phyloP scores from a whole-genome alignment of 2,888 invertebrate species.

The Zygothrica quintamaculata region DNA sequence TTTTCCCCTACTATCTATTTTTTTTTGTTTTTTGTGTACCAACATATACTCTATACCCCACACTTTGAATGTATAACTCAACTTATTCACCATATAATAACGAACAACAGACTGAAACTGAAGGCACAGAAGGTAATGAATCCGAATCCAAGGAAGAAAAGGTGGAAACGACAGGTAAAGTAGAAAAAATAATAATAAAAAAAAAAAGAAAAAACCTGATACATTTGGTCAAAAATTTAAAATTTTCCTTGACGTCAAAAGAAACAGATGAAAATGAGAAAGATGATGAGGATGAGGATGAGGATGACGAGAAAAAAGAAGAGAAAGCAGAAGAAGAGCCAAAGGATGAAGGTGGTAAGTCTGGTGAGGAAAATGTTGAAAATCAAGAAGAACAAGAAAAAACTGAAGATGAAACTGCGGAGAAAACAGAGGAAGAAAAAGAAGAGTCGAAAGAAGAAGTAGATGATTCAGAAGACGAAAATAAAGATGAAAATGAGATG shows the following conservation, averaged over 20 bases:
- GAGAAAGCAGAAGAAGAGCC: conserved; percentile 27
- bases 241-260: conserved; percentile 28
- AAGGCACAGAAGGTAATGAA: conserved; percentile 43
- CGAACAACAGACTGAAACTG: conserved; percentile 56
- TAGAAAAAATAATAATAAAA: conserved; percentile 13
- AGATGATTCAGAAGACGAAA: conserved; percentile 11
- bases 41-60: conserved; percentile 11
- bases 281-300: conserved; percentile 12
- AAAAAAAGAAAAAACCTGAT: too few relatives aligned
- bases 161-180: conserved; percentile 58
- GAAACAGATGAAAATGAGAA: conserved; percentile 29
- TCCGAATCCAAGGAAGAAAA: conserved; percentile 47
- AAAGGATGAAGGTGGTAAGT: conserved; percentile 20
- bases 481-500: conserved; percentile 11
- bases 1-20: conserved; percentile 21
- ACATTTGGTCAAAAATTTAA: conserved; percentile 20
- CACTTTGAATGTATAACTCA: conserved; percentile 38
- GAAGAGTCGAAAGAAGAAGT: conserved; percentile 25
- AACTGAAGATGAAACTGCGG: conserved; percentile 8
- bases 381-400: conserved; percentile 24
- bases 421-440: conserved; percentile 13
- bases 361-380: conserved; percentile 6
- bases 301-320: conserved; percentile 27
- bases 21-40: too few relatives aligned
- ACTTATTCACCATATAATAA: conserved; percentile 32